Base-by-base conservation (phyloP, 2,888 invertebrate genomes). In the Carabus problematicus region DNA sequence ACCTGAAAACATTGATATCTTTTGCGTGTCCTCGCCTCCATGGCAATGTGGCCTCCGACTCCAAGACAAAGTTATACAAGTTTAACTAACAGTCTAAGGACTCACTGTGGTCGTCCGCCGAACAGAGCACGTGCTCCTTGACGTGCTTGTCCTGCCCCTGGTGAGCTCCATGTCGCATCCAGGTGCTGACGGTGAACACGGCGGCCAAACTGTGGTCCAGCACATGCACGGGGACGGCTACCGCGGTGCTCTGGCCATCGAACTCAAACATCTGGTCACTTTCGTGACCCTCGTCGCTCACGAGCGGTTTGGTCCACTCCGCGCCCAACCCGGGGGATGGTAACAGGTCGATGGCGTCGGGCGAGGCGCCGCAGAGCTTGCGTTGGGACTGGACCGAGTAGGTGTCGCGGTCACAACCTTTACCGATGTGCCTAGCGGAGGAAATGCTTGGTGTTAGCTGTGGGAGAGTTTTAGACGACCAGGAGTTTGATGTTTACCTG, bases 91-190 rank as follows among this genome's bases (percentile, higher is more conserved):
- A n/a, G n/a, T n/a, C n/a, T n/a, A n/a, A 61, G 56, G 71, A 70
- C 92, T 88, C 77, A 96, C 97, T 96, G 80, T 97, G 97, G 79
- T 98, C 97, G 82, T 99, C 99, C 29, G 98, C 96, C 77, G 94
- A 93, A 81, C 99, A 99, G 55, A 99, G 84, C 76, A 99, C 91
- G 78, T 98, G 98, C 79, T 99, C 98, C 84, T 99, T 99, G 73
- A 90, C 85, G 79, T 95, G 95, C 76, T 95, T 94, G 81, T 96
- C 95, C 74, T 89, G 87, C 75, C 90, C 89, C 0, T 89, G 86
- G 49, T 91, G 87, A 11, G 91, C 89, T 49, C 92, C 92, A 83
- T 98, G 98, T 61, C 96, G 89, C 88, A 99, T 92, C 94, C 98
- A 98, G 8, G 95, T 95, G 52, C 94, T 89, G 76, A 99, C 87